A percentile compares a stretch with the other conserved stretches of the same genome.
Evolutionary conservation across 2,888 invertebrate species (phyloP).

Genomic region (Tachina grossa): DNA sequence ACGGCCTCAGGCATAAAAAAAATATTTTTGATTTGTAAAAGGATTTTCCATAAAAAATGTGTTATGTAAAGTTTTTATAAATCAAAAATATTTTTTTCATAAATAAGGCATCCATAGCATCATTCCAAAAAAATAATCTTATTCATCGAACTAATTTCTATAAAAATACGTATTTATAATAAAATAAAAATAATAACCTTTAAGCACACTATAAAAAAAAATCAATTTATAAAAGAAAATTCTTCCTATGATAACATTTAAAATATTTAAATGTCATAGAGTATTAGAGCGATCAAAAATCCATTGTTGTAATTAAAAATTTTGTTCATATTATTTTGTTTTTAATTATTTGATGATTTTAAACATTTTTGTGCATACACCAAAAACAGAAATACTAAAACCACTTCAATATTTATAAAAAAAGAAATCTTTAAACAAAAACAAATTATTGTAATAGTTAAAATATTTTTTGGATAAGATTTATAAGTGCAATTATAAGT

Average conservation of each 20-base stretch:
- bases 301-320: slow-evolving; percentile 7
- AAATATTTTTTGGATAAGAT: slow-evolving; percentile 54
- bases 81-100: too few relatives aligned
- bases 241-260: slow-evolving; percentile 68
- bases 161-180: slow-evolving; percentile 44
- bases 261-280: slow-evolving; percentile 64
- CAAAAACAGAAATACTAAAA: neutral
- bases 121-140: slow-evolving; percentile 39
- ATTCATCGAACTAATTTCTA: slow-evolving; percentile 69
- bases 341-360: slow-evolving; percentile 32
- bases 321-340: slow-evolving; percentile 31
- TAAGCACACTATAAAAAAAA: slow-evolving; percentile 40
- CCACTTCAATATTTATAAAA: slow-evolving; percentile 15
- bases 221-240: slow-evolving; percentile 39
- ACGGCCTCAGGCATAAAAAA: too few relatives aligned
- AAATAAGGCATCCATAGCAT: slow-evolving; percentile 1
- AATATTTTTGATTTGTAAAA: too few relatives aligned
- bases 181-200: slow-evolving; percentile 30
- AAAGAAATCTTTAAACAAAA: neutral
- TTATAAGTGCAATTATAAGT: slow-evolving; percentile 71
- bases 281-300: slow-evolving; percentile 44
- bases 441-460: slow-evolving; percentile 33
- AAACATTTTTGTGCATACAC: slow-evolving; percentile 35
- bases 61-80: too few relatives aligned
- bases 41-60: too few relatives aligned